Evolutionary conservation across 2,797 vertebrate species (phyloP).

Genomic region (Tiaroga cobitis): DNA sequence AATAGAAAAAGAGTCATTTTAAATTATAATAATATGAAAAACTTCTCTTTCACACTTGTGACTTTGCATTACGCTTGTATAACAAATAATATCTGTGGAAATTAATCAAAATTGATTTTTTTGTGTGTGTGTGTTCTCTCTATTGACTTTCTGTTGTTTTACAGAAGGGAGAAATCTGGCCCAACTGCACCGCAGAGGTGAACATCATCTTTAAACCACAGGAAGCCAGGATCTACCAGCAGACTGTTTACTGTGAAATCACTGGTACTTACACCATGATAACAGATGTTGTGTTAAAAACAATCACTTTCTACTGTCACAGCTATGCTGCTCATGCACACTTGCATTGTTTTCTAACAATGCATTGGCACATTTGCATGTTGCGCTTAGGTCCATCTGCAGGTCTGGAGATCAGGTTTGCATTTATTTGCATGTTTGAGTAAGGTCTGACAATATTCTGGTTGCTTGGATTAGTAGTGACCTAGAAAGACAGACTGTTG

Average conservation of each 20-base stretch:
- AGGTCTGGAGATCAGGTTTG: slow-evolving; percentile 69
- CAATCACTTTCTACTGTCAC: not conserved
- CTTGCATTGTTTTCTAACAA: slow-evolving; percentile 43
- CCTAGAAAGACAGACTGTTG: slow-evolving; percentile 47
- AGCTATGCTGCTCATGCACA: slow-evolving; percentile 7
- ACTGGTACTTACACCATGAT: slow-evolving; percentile 75
- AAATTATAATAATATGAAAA: not conserved
- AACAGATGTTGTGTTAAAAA: not conserved
- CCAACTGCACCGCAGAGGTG: slow-evolving; percentile 78
- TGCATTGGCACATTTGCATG: slow-evolving; percentile 70
- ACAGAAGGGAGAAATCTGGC: slow-evolving; percentile 87
- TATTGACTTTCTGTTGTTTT: slow-evolving; percentile 52
- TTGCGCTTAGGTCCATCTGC: slow-evolving; percentile 61
- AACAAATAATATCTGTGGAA: not conserved
- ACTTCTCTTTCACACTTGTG: not conserved
- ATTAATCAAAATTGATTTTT: not conserved
- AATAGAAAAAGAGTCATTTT: not conserved
- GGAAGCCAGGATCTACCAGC: slow-evolving; percentile 81
- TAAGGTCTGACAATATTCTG: slow-evolving; percentile 40
- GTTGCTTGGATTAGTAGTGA: slow-evolving; percentile 55
- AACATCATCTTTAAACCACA: slow-evolving; percentile 81
- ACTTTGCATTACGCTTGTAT: not conserved
- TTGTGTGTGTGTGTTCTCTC: not conserved
- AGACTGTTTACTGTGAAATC: slow-evolving; percentile 83
- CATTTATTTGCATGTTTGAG: slow-evolving; percentile 73